Percentiles rank a stretch among this genome's conserved stretches.
phyloP scores from a whole-genome alignment of 1,140 invertebrate species.

The Drosophila cardini region DNA sequence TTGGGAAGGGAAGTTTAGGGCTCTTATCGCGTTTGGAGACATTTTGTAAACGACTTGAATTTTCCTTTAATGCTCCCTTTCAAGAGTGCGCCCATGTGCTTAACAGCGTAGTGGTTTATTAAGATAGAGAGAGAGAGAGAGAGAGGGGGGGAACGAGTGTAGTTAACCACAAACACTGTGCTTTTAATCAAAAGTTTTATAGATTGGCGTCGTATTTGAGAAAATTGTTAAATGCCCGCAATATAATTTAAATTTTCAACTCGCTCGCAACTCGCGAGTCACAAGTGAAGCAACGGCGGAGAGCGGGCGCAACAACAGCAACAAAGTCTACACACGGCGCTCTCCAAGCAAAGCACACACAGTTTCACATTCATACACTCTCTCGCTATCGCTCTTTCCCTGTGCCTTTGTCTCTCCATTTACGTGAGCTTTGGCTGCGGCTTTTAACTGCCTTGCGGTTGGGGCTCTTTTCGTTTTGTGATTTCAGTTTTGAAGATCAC shows the following conservation, averaged over 20 bases:
- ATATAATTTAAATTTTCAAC: conserved; percentile 65
- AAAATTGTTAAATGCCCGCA: conserved; percentile 69
- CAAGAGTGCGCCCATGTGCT: background rate
- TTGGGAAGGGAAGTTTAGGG: background rate
- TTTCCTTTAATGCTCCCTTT: background rate
- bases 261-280: conserved; percentile 30
- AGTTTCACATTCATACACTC: background rate
- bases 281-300: background rate
- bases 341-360: conserved; percentile 13
- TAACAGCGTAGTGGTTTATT: background rate
- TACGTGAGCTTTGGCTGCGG: conserved; percentile 58
- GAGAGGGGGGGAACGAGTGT: conserved; percentile 3
- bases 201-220: conserved; percentile 70
- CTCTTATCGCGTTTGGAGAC: background rate
- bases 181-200: conserved; percentile 79
- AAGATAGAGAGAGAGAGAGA: background rate
- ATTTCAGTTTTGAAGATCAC: conserved; percentile 77
- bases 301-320: background rate
- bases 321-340: conserved; percentile 6
- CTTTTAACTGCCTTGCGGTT: conserved; percentile 32
- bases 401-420: conserved; percentile 24
- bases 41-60: background rate
- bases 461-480: conserved; percentile 51
- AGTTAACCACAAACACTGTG: conserved; percentile 62
- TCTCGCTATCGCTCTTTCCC: background rate